These are phyloP conservation scores for Catocala sponsa DNA, from an alignment of 2,888 invertebrate genomes.

Conservation along the genomic window DNA sequence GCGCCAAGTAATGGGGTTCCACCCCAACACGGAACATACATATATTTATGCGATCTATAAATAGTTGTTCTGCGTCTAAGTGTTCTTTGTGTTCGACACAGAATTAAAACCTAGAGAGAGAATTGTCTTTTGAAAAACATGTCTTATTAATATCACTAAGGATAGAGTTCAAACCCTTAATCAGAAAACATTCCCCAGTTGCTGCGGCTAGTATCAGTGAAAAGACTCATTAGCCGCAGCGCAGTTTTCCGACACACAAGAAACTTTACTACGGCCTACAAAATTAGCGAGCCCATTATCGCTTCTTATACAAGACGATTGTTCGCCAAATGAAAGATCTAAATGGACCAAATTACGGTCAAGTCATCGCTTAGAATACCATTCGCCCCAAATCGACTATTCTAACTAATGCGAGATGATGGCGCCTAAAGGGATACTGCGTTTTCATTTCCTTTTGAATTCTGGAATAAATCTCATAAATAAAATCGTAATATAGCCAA, in stretches of 20 bases:
- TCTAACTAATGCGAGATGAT: not conserved
- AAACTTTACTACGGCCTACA: not conserved
- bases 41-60: too few species aligned
- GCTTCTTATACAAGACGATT: constrained; percentile 3
- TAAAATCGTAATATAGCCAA: too few species aligned
- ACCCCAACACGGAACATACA: too few species aligned
- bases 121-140: too few species aligned
- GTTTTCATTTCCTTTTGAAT: constrained; percentile 4
- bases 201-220: too few species aligned
- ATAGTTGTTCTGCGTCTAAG: too few species aligned
- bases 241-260: not conserved
- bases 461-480: not conserved
- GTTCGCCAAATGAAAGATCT: constrained; percentile 1
- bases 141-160: too few species aligned
- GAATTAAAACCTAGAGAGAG: too few species aligned
- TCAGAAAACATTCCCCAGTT: too few species aligned
- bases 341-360: constrained; percentile 5
- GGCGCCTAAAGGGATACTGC: not conserved
- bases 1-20: too few species aligned
- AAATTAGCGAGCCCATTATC: constrained; percentile 1
- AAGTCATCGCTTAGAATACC: constrained; percentile 1
- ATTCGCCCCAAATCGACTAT: constrained; percentile 1
- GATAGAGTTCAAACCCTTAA: too few species aligned
- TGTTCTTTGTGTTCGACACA: too few species aligned
- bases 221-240: not conserved